These are phyloP conservation scores for Antheraea pernyi DNA, from an alignment of 1,140 invertebrate genomes.

Conservation along the genomic window DNA sequence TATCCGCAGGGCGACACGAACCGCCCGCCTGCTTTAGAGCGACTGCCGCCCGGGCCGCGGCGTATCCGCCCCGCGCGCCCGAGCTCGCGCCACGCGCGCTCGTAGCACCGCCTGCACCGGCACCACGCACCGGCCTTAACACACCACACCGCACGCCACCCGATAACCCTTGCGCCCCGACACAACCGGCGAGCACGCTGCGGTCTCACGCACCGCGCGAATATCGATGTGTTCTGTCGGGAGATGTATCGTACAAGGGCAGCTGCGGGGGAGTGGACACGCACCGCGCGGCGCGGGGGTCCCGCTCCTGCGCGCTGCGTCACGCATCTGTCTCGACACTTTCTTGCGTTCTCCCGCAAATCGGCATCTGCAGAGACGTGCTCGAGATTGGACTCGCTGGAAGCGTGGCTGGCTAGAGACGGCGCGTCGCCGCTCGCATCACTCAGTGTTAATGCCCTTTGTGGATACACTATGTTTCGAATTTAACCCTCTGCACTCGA, in stretches of 20 bases:
- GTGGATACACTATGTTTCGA: not conserved
- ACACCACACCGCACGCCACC: slow-evolving; percentile 27
- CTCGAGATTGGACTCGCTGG: slow-evolving; percentile 28
- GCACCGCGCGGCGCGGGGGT: slow-evolving; percentile 59
- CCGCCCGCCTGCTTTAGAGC: slow-evolving; percentile 62
- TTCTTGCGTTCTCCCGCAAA: slow-evolving; percentile 68
- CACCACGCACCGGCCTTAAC: slow-evolving; percentile 31
- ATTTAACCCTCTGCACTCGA: too few species aligned
- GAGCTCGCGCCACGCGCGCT: slow-evolving; percentile 44
- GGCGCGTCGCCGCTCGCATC: slow-evolving; percentile 4
- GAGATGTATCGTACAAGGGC: slow-evolving; percentile 37
- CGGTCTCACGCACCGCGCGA: slow-evolving; percentile 61
- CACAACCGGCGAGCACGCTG: slow-evolving; percentile 39
- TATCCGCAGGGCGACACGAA: slow-evolving; percentile 54
- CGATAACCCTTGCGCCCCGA: slow-evolving; percentile 29
- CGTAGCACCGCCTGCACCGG: slow-evolving; percentile 48
- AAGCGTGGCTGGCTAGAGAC: slow-evolving; percentile 5
- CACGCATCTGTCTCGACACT: slow-evolving; percentile 67
- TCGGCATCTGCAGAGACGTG: slow-evolving; percentile 67
- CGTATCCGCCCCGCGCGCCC: slow-evolving; percentile 40
- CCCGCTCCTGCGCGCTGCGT: slow-evolving; percentile 73
- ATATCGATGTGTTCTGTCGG: slow-evolving; percentile 68
- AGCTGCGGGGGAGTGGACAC: slow-evolving; percentile 46
- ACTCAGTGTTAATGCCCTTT: slow-evolving; percentile 36
- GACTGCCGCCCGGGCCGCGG: slow-evolving; percentile 68